A percentile compares a stretch with the other conserved stretches of the same genome.
Evolutionary conservation across 2,113 vertebrate species (phyloP).

Genomic region (Gymnorhina tibicen): DNA sequence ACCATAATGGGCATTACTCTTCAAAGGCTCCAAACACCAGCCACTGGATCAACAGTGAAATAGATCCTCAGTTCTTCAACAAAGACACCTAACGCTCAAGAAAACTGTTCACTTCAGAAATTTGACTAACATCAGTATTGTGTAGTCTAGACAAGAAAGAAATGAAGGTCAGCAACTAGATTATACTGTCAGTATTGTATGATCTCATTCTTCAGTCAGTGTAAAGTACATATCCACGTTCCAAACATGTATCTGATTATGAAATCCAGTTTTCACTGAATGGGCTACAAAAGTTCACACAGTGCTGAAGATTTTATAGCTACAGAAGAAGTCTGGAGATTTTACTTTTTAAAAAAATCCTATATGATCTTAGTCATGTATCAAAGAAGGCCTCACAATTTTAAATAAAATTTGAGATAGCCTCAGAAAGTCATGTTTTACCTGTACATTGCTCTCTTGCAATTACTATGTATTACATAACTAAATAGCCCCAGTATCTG

Average conservation of each 20-base stretch:
- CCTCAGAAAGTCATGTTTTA: not conserved
- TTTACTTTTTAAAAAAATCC: not conserved
- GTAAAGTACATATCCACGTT: not conserved
- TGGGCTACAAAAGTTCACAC: not conserved
- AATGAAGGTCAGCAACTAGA: not conserved
- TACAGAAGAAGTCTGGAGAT: not conserved
- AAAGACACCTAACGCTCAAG: not conserved
- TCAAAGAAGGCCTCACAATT: not conserved
- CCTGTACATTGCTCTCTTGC: not conserved
- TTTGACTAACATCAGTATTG: not conserved
- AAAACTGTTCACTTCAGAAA: not conserved
- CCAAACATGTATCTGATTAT: not conserved
- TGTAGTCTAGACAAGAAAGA: not conserved
- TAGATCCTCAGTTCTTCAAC: not conserved
- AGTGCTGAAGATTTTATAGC: not conserved
- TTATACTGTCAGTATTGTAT: too few species aligned
- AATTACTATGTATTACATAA: not conserved
- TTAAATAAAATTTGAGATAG: not conserved
- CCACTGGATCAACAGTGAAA: not conserved
- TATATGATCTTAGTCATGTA: not conserved
- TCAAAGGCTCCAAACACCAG: not conserved
- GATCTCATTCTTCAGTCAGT: not conserved
- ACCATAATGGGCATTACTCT: not conserved
- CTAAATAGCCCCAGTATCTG: not conserved
- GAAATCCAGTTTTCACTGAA: not conserved